Evolutionary conservation across 2,113 vertebrate species (phyloP), one percentile per base, ranked within the genome.

Genomic region (Megaleporinus macrocephalus): DNA sequence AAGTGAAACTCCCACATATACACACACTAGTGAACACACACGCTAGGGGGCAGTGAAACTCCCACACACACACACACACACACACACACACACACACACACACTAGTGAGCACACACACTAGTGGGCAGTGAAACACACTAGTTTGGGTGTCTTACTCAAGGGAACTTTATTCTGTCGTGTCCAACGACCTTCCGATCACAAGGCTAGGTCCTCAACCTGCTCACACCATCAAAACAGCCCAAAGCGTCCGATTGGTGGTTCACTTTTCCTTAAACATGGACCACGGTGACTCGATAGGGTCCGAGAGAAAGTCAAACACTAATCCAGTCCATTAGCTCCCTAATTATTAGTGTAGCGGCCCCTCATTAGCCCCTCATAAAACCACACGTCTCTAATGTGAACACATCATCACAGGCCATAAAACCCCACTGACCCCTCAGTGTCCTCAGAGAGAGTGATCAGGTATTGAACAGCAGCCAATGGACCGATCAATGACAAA

Each of bases 171-270:
- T n/a, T n/a, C n/a, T n/a, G n/a, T n/a, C n/a, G n/a, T n/a, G n/a
- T n/a, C n/a, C n/a, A n/a, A n/a, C 7, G 47, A 14, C 3, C 13
- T 22, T 20, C 5, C 4, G 22, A 22, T 14, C 53, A 22, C 20
- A 7, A 4, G 49, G 16, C 53, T 36, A 66, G 59, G 77, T n/a
- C n/a, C 76, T 26, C 27, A 68, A 51, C n/a, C n/a, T n/a, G n/a
- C n/a, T 68, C 70, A 79, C 29, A 69, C n/a, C 30, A 84, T 84
- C 77, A 79, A 62, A 75, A 75, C 33, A 15, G 26, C 24, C 49
- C 65, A 65, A 71, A 57, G 18, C 27, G 24, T 69, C 63, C 29
- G 73, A 55, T 53, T 5, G 18, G 61, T 53, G 36, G 27, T 57
- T 68, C 30, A 30, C 11, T 20, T 47, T 74, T 49, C 65, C 71